phyloP scores from a whole-genome alignment of 2,888 invertebrate species.

The Emmelina monodactyla region DNA sequence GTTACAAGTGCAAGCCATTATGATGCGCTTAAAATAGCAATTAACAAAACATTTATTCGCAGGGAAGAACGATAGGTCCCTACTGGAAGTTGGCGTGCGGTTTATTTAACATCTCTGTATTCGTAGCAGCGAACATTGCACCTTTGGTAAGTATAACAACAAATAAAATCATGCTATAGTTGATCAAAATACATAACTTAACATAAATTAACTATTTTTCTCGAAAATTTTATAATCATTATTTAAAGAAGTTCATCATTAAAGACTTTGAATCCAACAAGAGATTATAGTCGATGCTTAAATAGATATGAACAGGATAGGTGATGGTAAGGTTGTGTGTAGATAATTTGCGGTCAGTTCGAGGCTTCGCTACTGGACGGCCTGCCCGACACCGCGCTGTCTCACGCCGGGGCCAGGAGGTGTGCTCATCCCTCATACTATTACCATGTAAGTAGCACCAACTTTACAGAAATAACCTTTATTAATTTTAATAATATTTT shows the following conservation, averaged over 20 bases:
- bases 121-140: slow-evolving; percentile 38
- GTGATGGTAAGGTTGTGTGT: too few species aligned
- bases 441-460: slow-evolving; percentile 39
- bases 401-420: slow-evolving; percentile 34
- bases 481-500: not conserved
- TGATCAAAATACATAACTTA: too few species aligned
- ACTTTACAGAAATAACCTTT: not conserved
- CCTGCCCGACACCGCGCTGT: slow-evolving; percentile 28
- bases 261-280: too few species aligned
- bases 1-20: too few species aligned
- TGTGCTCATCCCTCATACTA: slow-evolving; percentile 52
- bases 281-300: too few species aligned
- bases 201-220: too few species aligned
- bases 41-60: too few species aligned
- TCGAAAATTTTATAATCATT: too few species aligned
- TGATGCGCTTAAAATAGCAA: too few species aligned
- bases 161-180: too few species aligned
- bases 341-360: slow-evolving; percentile 47
- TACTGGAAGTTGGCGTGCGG: slow-evolving; percentile 45
- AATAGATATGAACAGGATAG: too few species aligned
- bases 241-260: too few species aligned
- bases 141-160: slow-evolving; percentile 52
- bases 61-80: slow-evolving; percentile 39
- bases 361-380: slow-evolving; percentile 31
- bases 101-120: slow-evolving; percentile 42